A percentile compares a stretch with the other conserved stretches of the same genome.
Conservation (phyloP, 2,113 vertebrate species). For the Dasypus novemcinctus region DNA sequence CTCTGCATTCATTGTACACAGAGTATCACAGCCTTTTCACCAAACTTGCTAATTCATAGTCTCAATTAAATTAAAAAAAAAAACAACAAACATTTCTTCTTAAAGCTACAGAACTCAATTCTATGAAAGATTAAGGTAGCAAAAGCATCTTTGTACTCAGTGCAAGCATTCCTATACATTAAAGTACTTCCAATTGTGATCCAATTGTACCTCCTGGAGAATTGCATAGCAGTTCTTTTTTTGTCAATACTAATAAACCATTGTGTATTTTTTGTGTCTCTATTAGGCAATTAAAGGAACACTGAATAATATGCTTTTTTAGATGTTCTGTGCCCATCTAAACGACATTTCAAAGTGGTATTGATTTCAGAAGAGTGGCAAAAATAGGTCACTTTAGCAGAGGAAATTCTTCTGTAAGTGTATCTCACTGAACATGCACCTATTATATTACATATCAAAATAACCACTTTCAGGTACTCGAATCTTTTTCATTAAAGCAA, state of each 20-base stretch:
- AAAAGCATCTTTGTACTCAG: background rate
- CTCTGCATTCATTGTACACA: background rate
- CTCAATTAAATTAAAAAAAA: background rate
- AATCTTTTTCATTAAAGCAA: constrained; percentile 68
- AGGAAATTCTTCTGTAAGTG: constrained; percentile 60
- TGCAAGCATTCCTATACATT: background rate
- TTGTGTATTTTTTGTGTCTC: constrained; percentile 35
- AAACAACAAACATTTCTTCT: background rate
- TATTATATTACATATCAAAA: constrained; percentile 49
- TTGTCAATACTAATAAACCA: constrained; percentile 51
- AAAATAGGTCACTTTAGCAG: constrained; percentile 63
- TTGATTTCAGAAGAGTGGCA: constrained; percentile 59
- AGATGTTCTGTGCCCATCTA: constrained; percentile 40
- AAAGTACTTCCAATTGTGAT: constrained; percentile 20
- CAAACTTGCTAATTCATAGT: background rate
- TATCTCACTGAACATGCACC: constrained; percentile 44
- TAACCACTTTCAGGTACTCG: constrained; percentile 65
- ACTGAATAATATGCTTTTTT: constrained; percentile 36
- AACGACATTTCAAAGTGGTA: constrained; percentile 65
- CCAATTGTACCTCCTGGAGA: background rate
- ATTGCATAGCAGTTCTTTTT: background rate
- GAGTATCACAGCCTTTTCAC: background rate
- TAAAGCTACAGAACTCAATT: background rate
- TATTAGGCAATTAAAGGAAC: constrained; percentile 54
- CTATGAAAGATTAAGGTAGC: constrained; percentile 34